phyloP scores from a whole-genome alignment of 2,113 vertebrate species.

The Hylia prasina region DNA sequence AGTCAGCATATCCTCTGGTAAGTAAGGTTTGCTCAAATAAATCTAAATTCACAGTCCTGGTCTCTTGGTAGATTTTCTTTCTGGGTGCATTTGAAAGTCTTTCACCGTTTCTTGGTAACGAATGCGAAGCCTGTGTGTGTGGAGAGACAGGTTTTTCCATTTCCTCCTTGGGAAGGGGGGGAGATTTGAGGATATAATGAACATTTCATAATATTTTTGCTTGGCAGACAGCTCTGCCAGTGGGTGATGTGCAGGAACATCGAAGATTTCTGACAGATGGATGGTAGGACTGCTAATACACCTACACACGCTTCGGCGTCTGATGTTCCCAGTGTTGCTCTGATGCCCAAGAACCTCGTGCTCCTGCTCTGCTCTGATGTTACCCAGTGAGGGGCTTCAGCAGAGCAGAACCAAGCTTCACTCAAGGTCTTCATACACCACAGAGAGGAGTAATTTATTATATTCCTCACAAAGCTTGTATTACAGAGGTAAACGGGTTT shows the following conservation, averaged over 20 bases:
- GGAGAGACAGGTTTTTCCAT: slow-evolving; percentile 33
- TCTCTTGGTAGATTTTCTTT: slow-evolving; percentile 19
- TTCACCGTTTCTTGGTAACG: slow-evolving; percentile 29
- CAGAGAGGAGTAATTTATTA: background rate
- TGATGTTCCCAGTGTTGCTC: slow-evolving; percentile 50
- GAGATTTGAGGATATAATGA: slow-evolving; percentile 42
- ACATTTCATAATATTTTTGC: slow-evolving; percentile 64
- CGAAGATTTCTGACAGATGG: slow-evolving; percentile 67
- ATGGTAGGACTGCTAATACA: slow-evolving; percentile 68
- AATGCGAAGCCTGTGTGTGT: background rate
- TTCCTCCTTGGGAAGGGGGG: background rate
- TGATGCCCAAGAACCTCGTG: slow-evolving; percentile 9
- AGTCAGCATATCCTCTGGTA: slow-evolving; percentile 37
- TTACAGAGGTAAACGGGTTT: background rate
- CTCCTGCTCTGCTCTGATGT: background rate
- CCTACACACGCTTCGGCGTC: slow-evolving; percentile 47
- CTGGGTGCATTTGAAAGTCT: slow-evolving; percentile 25
- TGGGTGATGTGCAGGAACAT: slow-evolving; percentile 70
- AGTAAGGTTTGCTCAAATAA: slow-evolving; percentile 51
- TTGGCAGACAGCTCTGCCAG: slow-evolving; percentile 63
- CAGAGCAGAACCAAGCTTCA: background rate
- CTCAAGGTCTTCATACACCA: background rate
- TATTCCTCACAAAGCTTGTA: background rate
- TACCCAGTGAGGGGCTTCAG: background rate
- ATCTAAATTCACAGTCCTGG: background rate